phyloP scores from a whole-genome alignment of 2,888 invertebrate genomes.

The Hypolimnas misippus region DNA sequence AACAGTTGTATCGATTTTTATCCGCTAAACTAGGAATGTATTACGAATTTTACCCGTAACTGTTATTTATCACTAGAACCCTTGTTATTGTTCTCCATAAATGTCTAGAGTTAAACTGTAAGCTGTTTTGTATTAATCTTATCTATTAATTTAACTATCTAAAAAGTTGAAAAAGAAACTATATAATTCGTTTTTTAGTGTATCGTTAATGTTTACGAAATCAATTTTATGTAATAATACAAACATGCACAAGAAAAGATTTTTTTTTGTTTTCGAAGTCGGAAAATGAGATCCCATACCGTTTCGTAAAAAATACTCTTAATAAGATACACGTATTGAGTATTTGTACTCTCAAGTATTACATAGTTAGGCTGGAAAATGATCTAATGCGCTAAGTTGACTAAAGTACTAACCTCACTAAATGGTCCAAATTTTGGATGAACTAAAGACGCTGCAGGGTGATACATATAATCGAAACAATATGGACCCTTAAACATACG shows the following conservation, averaged over 20 bases:
- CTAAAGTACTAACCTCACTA: slow-evolving; percentile 65
- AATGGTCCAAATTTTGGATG: slow-evolving; percentile 72
- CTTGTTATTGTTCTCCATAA: slow-evolving; percentile 12
- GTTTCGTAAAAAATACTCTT: slow-evolving; percentile 24
- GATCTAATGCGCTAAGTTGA: slow-evolving; percentile 64
- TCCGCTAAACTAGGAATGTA: not conserved
- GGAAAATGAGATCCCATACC: slow-evolving; percentile 21
- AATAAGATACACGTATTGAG: slow-evolving; percentile 38
- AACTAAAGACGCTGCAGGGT: slow-evolving; percentile 51
- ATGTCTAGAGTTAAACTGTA: slow-evolving; percentile 12
- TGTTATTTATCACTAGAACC: slow-evolving; percentile 5
- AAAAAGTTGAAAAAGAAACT: slow-evolving; percentile 36
- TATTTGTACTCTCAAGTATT: slow-evolving; percentile 68
- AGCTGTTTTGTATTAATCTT: slow-evolving; percentile 25
- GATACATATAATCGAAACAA: slow-evolving; percentile 44
- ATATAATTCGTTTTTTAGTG: slow-evolving; percentile 41
- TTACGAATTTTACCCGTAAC: slow-evolving; percentile 3
- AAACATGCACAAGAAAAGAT: slow-evolving; percentile 28
- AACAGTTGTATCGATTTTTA: not conserved
- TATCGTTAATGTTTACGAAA: slow-evolving; percentile 24
- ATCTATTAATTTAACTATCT: slow-evolving; percentile 38
- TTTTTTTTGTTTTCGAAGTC: slow-evolving; percentile 10
- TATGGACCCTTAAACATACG: slow-evolving; percentile 49
- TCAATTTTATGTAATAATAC: slow-evolving; percentile 19
- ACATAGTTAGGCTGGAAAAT: slow-evolving; percentile 61